phyloP scores from a whole-genome alignment of 2,113 vertebrate species.

The Aptenodytes forsteri region DNA sequence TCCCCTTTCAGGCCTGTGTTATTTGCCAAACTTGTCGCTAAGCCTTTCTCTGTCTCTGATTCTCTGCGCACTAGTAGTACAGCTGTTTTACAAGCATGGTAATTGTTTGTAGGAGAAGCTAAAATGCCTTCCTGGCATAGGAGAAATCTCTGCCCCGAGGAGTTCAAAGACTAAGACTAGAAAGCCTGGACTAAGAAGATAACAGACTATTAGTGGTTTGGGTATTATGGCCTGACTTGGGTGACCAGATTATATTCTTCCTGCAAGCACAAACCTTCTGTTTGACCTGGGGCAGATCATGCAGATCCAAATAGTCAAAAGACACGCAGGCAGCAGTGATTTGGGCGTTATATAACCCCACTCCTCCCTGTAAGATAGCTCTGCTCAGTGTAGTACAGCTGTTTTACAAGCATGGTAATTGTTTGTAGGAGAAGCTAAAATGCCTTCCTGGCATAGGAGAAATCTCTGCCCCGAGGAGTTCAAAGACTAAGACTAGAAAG shows the following conservation, averaged over 20 bases:
- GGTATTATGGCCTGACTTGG: not conserved
- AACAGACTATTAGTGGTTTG: not conserved
- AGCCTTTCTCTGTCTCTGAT: not conserved
- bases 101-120: not conserved
- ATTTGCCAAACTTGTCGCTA: not conserved
- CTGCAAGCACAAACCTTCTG: not conserved
- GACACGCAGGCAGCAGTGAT: not conserved
- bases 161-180: not conserved
- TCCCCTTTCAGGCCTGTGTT: not conserved
- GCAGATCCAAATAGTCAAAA: not conserved
- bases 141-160: not conserved
- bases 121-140: not conserved
- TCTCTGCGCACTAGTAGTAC: not conserved
- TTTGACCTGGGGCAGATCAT: not conserved
- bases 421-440: not conserved
- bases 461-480: not conserved
- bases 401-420: not conserved
- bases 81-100: not conserved
- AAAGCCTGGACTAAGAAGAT: not conserved
- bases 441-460: not conserved
- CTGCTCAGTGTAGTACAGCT: not conserved
- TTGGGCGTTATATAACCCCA: not conserved
- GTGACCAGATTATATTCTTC: not conserved
- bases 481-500: not conserved
- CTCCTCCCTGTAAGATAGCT: not conserved